These are phyloP conservation scores for Drosophila mulleri DNA, from an alignment of 2,888 invertebrate species.

Conservation along the genomic window DNA sequence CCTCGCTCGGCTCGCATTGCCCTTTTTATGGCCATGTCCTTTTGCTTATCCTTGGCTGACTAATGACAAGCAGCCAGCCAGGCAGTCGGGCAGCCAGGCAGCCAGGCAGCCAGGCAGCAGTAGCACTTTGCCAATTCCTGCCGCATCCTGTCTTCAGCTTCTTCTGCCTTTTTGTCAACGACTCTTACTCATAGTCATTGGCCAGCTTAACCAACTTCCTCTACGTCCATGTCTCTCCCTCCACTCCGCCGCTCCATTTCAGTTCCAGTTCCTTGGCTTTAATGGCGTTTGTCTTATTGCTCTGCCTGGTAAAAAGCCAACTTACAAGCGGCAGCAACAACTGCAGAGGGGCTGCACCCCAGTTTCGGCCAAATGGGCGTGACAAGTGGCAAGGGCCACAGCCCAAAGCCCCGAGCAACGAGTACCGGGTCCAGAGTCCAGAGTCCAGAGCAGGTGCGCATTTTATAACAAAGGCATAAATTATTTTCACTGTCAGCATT, in stretches of 20 bases:
- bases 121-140: conserved; percentile 66
- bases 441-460: conserved; percentile 64
- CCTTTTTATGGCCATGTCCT: conserved; percentile 79
- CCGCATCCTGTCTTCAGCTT: conserved; percentile 21
- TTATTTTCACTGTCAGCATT: conserved; percentile 81
- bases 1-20: conserved; percentile 54
- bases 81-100: neutral
- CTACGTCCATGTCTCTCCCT: conserved; percentile 1
- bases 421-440: conserved; percentile 1
- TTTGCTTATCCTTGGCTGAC: conserved; percentile 78
- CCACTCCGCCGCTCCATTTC: conserved; percentile 23
- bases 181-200: conserved; percentile 63
- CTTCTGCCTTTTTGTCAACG: conserved; percentile 70
- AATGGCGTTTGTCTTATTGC: conserved; percentile 64
- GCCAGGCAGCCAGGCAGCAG: conserved; percentile 5
- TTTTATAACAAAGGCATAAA: conserved; percentile 79
- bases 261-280: conserved; percentile 64
- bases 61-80: conserved; percentile 69
- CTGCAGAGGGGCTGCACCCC: conserved; percentile 51
- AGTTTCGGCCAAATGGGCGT: conserved; percentile 36
- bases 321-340: conserved; percentile 34
- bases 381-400: conserved; percentile 48
- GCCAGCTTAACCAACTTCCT: conserved; percentile 44
- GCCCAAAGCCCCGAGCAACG: conserved; percentile 5
- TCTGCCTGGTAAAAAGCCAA: conserved; percentile 62